Evolutionary conservation across 2,113 vertebrate species (phyloP).

Genomic region (Eubucco bourcierii): DNA sequence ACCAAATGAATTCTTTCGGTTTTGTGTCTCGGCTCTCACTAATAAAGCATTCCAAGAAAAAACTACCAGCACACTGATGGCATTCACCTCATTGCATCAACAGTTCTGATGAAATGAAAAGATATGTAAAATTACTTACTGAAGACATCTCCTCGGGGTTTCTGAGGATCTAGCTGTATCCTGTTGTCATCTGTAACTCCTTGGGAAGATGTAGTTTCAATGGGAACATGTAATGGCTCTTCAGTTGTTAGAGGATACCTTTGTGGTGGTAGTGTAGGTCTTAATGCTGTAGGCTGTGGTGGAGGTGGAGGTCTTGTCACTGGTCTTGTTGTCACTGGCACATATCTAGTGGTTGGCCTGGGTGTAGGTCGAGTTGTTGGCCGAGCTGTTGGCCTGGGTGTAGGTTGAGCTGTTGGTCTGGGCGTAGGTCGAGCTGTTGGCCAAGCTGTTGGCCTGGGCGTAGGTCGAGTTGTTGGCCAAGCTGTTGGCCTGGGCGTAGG

Average conservation of each 20-base stretch:
- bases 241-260: conserved; percentile 22
- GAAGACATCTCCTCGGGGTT: conserved; percentile 94
- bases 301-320: background rate
- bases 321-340: background rate
- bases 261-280: conserved; percentile 4
- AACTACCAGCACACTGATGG: background rate
- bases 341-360: background rate
- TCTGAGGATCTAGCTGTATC: conserved; percentile 87
- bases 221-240: conserved; percentile 16
- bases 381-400: conserved; percentile 66
- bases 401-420: conserved; percentile 4
- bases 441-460: conserved; percentile 64
- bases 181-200: conserved; percentile 83
- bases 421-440: background rate
- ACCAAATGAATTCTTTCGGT: background rate
- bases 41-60: background rate
- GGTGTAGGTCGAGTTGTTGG: conserved; percentile 64
- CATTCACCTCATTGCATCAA: background rate
- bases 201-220: conserved; percentile 41
- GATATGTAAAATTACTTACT: conserved; percentile 80
- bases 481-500: background rate
- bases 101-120: background rate
- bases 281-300: background rate
- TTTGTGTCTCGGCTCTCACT: background rate
- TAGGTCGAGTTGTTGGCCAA: conserved; percentile 19